Base-by-base conservation (phyloP, 2,888 invertebrate genomes). In the Orthosia cruda region DNA sequence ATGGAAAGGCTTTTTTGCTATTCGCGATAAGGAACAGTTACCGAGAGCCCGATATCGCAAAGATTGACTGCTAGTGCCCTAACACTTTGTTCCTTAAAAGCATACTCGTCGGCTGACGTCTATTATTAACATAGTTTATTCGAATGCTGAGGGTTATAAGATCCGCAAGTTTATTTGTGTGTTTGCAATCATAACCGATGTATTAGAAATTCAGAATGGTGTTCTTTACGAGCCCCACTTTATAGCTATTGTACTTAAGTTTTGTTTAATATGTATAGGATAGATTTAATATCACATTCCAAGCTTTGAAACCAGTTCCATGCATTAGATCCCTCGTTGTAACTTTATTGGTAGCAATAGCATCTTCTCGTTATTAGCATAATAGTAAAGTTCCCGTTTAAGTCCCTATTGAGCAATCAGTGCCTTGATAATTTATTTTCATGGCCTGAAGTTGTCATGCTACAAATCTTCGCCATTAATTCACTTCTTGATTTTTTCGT, bases 1-100 rank as follows among this genome's bases (percentile, higher is more conserved):
- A 96, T 89, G 94, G 92, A 95, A 96, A 96, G 92, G 94, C 95
- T 95, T 96, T 95, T 96, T 96, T 96, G 93, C 93, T 88, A 84
- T 91, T 92, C 88, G 89, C 94, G 94, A 95, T 95, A 95, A 95
- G 95, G 88, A 92, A 93, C 91, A 87, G 89, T 90, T 89, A 88
- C 89, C 82, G 89, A 86, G 88, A 89, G 87, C 86, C 85, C 90
- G 89, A 90, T 91, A 91, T 89, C 89, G 89, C 82, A 87, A 89
- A 90, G 90, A 91, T 91, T 92, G 90, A 90, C 87, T 86, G 85
- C 87, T 90, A 55, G 88, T 88, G 85, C 89, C 80, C 81, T 83
- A 90, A 91, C 90, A 90, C 90, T 94, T 92, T 91, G 90, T 89
- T 84, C 86, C 88, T 89, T 94, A 92, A 93, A 94, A 94, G 93